These are phyloP conservation scores for Drosophila sp. DNA, from an alignment of 1,140 invertebrate species.

Conservation along the genomic window DNA sequence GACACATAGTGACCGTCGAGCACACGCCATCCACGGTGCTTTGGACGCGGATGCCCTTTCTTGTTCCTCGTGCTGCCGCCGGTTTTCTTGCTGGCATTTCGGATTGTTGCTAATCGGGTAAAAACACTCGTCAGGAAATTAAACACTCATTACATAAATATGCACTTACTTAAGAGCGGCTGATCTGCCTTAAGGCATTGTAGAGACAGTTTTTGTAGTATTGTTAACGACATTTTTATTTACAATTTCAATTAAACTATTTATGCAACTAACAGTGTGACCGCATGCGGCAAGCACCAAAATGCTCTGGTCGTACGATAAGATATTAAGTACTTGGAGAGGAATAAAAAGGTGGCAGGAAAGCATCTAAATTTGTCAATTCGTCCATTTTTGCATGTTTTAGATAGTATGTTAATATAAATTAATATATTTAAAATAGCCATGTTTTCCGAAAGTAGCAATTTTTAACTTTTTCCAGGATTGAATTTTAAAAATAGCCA, in stretches of 20 bases:
- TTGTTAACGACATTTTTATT: slow-evolving; percentile 70
- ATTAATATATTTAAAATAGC: too few relatives aligned
- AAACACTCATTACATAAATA: neutral
- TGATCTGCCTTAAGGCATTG: slow-evolving; percentile 76
- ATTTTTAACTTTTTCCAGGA: too few relatives aligned
- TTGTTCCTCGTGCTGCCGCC: slow-evolving; percentile 88
- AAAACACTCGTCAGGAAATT: neutral
- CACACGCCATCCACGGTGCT: slow-evolving; percentile 89
- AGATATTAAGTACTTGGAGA: too few relatives aligned
- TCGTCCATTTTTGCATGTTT: too few relatives aligned
- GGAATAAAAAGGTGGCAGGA: too few relatives aligned
- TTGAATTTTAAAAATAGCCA: too few relatives aligned
- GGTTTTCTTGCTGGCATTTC: slow-evolving; percentile 89
- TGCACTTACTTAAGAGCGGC: slow-evolving; percentile 68
- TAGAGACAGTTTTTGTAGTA: slow-evolving; percentile 74
- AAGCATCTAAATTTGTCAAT: too few relatives aligned
- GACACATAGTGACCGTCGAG: slow-evolving; percentile 88
- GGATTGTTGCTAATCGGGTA: slow-evolving; percentile 65
- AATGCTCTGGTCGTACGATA: too few relatives aligned
- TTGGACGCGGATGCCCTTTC: slow-evolving; percentile 87
- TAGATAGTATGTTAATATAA: too few relatives aligned
- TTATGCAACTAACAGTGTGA: slow-evolving; percentile 62
- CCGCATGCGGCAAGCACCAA: too few relatives aligned
- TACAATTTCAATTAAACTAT: slow-evolving; percentile 61
- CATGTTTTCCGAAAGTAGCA: too few relatives aligned